Percentiles rank a stretch among this genome's conserved stretches.
These are phyloP conservation scores for Nyctalus aviator DNA, from an alignment of 2,797 vertebrate genomes.

Conservation along the genomic window DNA sequence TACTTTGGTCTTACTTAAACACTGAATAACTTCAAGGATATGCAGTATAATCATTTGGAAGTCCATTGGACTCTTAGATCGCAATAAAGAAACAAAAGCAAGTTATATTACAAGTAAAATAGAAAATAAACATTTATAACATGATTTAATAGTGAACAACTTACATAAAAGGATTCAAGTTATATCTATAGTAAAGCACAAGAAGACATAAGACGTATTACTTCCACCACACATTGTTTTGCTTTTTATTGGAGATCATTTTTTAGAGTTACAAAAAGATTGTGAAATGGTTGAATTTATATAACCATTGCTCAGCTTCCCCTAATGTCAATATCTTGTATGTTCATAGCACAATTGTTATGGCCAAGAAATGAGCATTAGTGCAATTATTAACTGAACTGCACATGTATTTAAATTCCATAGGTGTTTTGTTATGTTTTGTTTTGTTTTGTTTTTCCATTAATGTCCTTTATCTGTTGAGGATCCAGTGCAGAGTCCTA, in stretches of 20 bases:
- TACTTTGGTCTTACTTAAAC: slow-evolving; percentile 16
- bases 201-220: background rate
- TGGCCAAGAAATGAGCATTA: background rate
- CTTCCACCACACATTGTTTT: background rate
- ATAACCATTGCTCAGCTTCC: background rate
- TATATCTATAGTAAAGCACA: background rate
- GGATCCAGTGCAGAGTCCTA: background rate
- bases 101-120: background rate
- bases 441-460: background rate
- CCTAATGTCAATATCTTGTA: background rate
- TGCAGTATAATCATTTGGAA: background rate
- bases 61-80: background rate
- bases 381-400: background rate
- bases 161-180: background rate
- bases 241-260: background rate
- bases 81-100: background rate
- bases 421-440: no score
- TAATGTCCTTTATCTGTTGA: background rate
- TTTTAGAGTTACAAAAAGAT: background rate
- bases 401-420: background rate
- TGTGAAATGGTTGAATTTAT: background rate
- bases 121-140: background rate
- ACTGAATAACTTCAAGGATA: background rate
- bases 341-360: background rate
- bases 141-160: background rate